Evolutionary conservation across 2,113 vertebrate species (phyloP), one percentile per base, ranked within the genome.

Genomic region (Mustela nigripes): DNA sequence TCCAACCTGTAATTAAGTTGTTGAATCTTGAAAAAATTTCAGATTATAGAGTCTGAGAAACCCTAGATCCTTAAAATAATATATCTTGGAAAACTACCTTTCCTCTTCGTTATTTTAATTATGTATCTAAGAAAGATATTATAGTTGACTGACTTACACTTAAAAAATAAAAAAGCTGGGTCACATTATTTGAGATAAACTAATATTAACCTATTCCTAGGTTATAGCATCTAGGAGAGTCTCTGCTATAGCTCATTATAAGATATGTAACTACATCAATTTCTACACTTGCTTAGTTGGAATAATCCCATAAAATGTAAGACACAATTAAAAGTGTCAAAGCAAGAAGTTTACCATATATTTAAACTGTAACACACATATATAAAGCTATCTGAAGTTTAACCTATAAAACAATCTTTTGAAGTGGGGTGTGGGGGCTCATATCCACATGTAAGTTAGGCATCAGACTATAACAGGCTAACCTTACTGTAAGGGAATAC

Each of bases 11-110:
- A 73, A 42, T 91, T 48, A 82, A 15, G 83, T 60, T 80, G 97
- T 97, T 88, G 33, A 92, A 88, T 80, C 19, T 95, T 83, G 10
- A 97, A 91, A 36, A 93, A 89, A 81, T 81, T 87, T 94, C 33
- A 91, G 48, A 33, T 53, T 2, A 28, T 42, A 14, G 50, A 19
- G 24, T 50, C 58, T 93, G 60, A 53, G 67, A 96, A 89, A 79
- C 11, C 12, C 12, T 81, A 78, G 53, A 56, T 73, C 11, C 3
- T 71, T 91, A 78, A 50, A 2, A 67, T 0, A 84, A 33, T 22
- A 36, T 7, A 56, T 81, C 4, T 58, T 65, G 16, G 50, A 89
- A 91, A 60, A 5, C 31, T 93, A 58, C 5, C 19, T 94, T 86
- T 91, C 18, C 50, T 97, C 78, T 67, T 92, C 45, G 12, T 88